Evolutionary conservation across 2,113 vertebrate species (phyloP).

Genomic region (Coturnix japonica): DNA sequence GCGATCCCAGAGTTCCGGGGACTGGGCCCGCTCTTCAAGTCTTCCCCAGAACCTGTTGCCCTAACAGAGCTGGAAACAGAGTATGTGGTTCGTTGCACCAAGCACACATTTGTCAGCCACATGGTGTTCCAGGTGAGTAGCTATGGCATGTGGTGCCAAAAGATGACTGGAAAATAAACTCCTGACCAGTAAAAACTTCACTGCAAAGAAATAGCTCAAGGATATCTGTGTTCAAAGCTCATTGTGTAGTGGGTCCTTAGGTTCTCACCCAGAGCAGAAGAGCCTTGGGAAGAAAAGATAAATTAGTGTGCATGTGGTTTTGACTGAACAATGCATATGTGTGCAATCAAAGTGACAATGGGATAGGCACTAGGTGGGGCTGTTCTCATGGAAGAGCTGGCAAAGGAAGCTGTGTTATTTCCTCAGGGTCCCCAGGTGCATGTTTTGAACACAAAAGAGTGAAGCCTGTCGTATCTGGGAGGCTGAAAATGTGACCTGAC

Average conservation of each 20-base stretch:
- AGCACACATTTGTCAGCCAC: constrained; percentile 80
- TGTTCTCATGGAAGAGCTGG: not conserved
- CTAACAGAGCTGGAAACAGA: constrained; percentile 85
- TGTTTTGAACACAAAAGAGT: not conserved
- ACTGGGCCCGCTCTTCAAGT: constrained; percentile 83
- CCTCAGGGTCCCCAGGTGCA: not conserved
- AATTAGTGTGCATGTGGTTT: too few relatives aligned
- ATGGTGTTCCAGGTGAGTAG: constrained; percentile 84
- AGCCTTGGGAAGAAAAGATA: not conserved
- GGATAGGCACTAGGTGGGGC: not conserved
- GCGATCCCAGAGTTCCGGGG: constrained; percentile 80
- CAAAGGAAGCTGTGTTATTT: not conserved
- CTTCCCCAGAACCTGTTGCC: constrained; percentile 81
- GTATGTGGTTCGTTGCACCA: constrained; percentile 83
- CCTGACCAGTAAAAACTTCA: not conserved
- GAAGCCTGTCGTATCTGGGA: not conserved
- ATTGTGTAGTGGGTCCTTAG: not conserved
- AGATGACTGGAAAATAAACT: not conserved
- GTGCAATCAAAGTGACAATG: not conserved
- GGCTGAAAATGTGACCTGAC: not conserved
- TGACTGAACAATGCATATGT: not conserved
- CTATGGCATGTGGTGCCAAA: not conserved
- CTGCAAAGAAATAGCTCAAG: not conserved
- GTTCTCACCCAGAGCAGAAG: not conserved
- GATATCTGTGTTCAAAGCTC: not conserved